Base-by-base conservation (phyloP, 2,113 vertebrate species). In the Phaethornis superciliosus region DNA sequence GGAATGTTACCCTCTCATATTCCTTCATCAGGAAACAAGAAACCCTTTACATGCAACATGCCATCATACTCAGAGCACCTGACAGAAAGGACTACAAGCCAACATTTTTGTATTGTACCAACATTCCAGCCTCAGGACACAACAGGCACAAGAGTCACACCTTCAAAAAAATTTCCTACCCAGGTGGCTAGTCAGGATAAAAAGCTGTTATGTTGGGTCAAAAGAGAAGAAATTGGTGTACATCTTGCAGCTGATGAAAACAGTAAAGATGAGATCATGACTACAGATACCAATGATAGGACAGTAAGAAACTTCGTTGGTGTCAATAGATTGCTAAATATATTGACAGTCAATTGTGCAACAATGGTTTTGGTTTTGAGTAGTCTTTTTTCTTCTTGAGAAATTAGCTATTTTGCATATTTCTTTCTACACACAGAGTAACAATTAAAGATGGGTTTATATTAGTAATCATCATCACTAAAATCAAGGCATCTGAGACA, bases 391-490 rank as follows among this genome's bases (percentile, higher is more conserved):
- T 91, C 70, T 42, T 62, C 68, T 81, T 47, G 81, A 68, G 52
- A 92, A 94, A 85, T 81, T n/a, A 95, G 77, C 52, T 59, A 60
- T 10, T 91, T 85, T 95, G 79, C 60, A 70, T 82, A 87, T 44
- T 83, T 74, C 23, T 77, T 84, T 77, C 62, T 85, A 77, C 79
- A 51, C 85, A 83, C 64, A 67, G 44, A 24, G 32, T 68, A 85
- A 81, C 15, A 54, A 85, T 72, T 79, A 77, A 70, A 62, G 16
- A 87, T 49, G 30, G 81, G 91, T 64, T 85, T 64, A 32, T 67
- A 67, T 88, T 63, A 85, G 47, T 62, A 88, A 90, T 85, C 49
- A 35, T 21, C 0, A 0, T 46, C 35, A 67, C 79, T 85, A 80
- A 90, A 85, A 83, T 67, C 59, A 90, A 80, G 74, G 51, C 30